A percentile compares a stretch with the other conserved stretches of the same genome.
Evolutionary conservation across 2,113 vertebrate species (phyloP).

Genomic region (Pelecanoides urinatrix): DNA sequence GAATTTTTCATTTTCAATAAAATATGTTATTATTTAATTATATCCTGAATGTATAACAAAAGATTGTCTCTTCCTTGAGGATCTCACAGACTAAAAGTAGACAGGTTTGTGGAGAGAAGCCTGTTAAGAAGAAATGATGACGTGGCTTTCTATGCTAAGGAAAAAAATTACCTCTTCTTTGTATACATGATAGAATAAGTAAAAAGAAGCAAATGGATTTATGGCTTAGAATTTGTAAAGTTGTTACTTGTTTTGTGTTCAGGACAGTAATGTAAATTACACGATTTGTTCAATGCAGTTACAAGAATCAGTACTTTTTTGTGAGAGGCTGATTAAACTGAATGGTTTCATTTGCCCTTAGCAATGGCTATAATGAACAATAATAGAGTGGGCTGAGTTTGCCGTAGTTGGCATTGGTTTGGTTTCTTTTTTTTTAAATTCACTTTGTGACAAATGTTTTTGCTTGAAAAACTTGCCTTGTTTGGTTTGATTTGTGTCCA

Average conservation of each 20-base stretch:
- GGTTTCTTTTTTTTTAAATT: not conserved
- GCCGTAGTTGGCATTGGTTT: not conserved
- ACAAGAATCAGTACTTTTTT: not conserved
- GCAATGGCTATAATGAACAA: not conserved
- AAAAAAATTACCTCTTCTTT: not conserved
- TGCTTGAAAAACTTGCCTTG: constrained; percentile 34
- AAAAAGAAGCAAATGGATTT: not conserved
- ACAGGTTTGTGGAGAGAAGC: not conserved
- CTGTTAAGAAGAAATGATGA: not conserved
- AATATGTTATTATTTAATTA: not conserved
- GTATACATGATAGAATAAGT: not conserved
- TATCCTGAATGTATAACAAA: not conserved
- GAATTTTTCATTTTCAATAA: not conserved
- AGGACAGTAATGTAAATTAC: not conserved
- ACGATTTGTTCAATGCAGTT: not conserved
- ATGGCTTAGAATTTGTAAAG: not conserved
- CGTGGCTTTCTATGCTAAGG: not conserved
- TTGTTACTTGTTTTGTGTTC: not conserved
- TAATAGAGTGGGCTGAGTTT: not conserved
- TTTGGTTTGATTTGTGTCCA: constrained; percentile 44
- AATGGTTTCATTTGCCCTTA: not conserved
- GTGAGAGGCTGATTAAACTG: not conserved
- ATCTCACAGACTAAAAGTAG: not conserved
- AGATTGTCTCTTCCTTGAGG: not conserved
- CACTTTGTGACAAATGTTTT: not conserved